These are phyloP conservation scores for Amphipoea lucens DNA, from an alignment of 2,888 invertebrate species.

Conservation along the genomic window DNA sequence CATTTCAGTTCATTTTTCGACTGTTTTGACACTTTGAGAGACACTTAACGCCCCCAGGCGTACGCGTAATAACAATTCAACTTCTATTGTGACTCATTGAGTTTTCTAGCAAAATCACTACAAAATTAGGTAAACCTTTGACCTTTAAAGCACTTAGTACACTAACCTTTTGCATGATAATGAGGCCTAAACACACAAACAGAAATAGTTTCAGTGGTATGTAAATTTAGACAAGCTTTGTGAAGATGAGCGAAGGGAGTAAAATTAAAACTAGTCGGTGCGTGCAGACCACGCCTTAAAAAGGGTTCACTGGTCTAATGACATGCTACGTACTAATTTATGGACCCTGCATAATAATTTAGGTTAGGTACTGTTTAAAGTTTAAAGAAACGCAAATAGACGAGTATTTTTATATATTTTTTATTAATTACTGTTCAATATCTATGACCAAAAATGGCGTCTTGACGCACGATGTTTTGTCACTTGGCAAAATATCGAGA, in stretches of 20 bases:
- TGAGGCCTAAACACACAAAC: conserved; percentile 25
- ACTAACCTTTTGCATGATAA: conserved; percentile 54
- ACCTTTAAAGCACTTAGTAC: conserved; percentile 33
- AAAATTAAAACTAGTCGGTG: conserved; percentile 5
- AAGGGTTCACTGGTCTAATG: conserved; percentile 15
- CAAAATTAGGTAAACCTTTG: conserved; percentile 21
- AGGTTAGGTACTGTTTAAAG: background rate
- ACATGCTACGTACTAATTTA: conserved; percentile 13
- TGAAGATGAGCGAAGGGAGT: background rate
- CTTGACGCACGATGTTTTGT: background rate
- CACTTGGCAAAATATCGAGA: background rate
- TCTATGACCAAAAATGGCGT: background rate
- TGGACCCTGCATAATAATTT: background rate
- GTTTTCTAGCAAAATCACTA: background rate
- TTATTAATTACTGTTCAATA: background rate
- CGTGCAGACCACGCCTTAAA: conserved; percentile 21
- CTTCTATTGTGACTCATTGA: background rate
- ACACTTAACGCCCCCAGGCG: background rate
- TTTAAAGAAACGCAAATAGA: background rate
- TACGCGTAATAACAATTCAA: background rate
- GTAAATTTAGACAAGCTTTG: conserved; percentile 14
- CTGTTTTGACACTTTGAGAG: background rate
- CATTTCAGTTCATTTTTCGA: background rate
- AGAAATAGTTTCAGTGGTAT: conserved; percentile 15
- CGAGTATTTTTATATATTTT: background rate